phyloP scores from a whole-genome alignment of 1,140 invertebrate species.

The Aphidius gifuensis region DNA sequence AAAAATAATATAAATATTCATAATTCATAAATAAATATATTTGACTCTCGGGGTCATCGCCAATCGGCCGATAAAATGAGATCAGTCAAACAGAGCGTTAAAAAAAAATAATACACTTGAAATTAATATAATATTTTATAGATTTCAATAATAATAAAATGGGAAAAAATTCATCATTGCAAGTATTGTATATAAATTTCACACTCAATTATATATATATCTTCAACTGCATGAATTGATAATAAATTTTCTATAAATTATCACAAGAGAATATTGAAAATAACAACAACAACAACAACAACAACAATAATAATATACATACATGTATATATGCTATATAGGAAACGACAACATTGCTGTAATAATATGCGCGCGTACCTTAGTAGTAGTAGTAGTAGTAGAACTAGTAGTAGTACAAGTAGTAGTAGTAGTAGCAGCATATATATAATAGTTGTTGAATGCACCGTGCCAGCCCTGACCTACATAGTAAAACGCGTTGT shows the following conservation, averaged over 20 bases:
- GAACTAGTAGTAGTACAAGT: too few species aligned
- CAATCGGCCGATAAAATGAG: conserved; percentile 13
- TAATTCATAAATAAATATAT: too few species aligned
- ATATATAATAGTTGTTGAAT: conserved; percentile 41
- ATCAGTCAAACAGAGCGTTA: conserved; percentile 17
- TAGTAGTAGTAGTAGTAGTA: too few species aligned
- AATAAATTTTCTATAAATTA: too few species aligned
- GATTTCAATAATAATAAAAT: neutral
- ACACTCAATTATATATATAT: neutral
- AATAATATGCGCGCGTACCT: too few species aligned
- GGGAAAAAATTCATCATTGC: neutral
- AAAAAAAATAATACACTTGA: conserved; percentile 15
- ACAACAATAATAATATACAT: too few species aligned
- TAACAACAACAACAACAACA: too few species aligned
- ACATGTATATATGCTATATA: neutral
- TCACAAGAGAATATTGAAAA: too few species aligned
- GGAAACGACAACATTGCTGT: conserved; percentile 9
- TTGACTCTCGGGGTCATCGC: neutral
- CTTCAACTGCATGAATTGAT: too few species aligned
- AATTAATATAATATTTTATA: conserved; percentile 13
- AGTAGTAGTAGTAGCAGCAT: too few species aligned
- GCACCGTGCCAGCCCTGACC: conserved; percentile 52
- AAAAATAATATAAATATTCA: too few species aligned
- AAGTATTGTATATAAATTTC: neutral
- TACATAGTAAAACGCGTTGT: conserved; percentile 55